Evolutionary conservation across 2,888 invertebrate genomes (phyloP), one percentile per base, ranked within the genome.

Genomic region (Caenorhabditis sp.): DNA sequence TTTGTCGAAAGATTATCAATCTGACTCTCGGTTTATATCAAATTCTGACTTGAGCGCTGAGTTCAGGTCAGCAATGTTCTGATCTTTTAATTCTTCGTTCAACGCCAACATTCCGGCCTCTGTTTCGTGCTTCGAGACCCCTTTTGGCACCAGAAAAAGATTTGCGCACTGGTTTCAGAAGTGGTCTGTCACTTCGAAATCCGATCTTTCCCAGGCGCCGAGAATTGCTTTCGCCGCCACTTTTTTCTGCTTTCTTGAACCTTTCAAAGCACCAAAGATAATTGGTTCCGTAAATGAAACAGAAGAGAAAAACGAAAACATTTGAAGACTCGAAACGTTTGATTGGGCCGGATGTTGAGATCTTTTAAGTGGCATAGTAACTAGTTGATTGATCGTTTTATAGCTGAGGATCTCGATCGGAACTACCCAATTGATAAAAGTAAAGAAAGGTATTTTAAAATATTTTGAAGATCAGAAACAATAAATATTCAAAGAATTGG

Each of bases 211-310:
- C 50, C 50, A 51, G 44, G 32, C 56, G 18, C 53, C 26, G 18
- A 1, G 51, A 65, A 53, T 53, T 40, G 65, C 65, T 37, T 40
- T 61, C 24, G n/a, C 22, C 35, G 32, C 60, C 35, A 24, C 37
- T 61, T 61, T 50, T 50, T 24, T n/a, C 24, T 28, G 35, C 51
- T 60, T 65, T 72, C 44, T 60, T 72, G 71, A 56, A 71, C 62
- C 64, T 37, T 60, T 28, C 65, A 74, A 67, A 60, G 60, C 74
- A 72, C 58, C 72, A 72, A 72, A 72, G 64, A 72, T 65, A 72
- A 72, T 72, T 74, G 74, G 65, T 18, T 22, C 5, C 40, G 18
- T 3, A 4, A 11, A 47, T 18, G n/a, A 20, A 32, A 26, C n/a
- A 15, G 15, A 56, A 32, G 8, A n/a, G 32, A n/a, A 40, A 40